These are phyloP conservation scores for Ommatoiulus sabulosus DNA, from an alignment of 2,888 invertebrate genomes.

Conservation along the genomic window DNA sequence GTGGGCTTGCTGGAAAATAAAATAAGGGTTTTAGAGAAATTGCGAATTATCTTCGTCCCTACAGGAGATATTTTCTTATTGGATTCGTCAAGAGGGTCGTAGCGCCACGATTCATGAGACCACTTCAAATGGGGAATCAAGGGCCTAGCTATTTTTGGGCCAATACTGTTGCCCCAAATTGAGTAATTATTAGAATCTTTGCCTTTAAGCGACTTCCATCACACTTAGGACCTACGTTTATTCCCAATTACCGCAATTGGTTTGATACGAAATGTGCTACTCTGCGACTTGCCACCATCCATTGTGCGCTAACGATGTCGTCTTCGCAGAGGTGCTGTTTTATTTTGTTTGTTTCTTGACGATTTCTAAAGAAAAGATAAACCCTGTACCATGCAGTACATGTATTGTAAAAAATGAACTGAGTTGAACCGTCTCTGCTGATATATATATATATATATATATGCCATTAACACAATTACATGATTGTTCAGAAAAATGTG, in stretches of 20 bases:
- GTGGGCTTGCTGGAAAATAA: background rate
- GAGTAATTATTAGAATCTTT: background rate
- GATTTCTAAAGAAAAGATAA: too few species aligned
- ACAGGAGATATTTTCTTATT: background rate
- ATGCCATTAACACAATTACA: too few species aligned
- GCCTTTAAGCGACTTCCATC: background rate
- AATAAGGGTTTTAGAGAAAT: constrained; percentile 26
- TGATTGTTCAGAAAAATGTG: too few species aligned
- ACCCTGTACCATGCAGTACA: too few species aligned
- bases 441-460: too few species aligned
- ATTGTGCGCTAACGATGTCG: too few species aligned
- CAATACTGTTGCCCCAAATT: background rate
- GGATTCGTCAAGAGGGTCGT: constrained; percentile 23
- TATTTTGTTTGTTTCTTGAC: too few species aligned
- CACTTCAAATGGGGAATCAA: background rate
- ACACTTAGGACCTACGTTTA: background rate
- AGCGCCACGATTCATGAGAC: background rate
- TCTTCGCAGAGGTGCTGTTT: too few species aligned
- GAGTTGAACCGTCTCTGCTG: too few species aligned
- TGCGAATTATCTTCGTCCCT: constrained; percentile 3
- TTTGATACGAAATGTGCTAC: background rate
- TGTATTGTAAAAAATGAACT: too few species aligned
- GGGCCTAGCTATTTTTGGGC: background rate
- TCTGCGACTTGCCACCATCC: background rate
- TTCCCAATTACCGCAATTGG: background rate